Base-by-base conservation (phyloP, 2,888 invertebrate genomes). In the Cephus nigrinus region DNA sequence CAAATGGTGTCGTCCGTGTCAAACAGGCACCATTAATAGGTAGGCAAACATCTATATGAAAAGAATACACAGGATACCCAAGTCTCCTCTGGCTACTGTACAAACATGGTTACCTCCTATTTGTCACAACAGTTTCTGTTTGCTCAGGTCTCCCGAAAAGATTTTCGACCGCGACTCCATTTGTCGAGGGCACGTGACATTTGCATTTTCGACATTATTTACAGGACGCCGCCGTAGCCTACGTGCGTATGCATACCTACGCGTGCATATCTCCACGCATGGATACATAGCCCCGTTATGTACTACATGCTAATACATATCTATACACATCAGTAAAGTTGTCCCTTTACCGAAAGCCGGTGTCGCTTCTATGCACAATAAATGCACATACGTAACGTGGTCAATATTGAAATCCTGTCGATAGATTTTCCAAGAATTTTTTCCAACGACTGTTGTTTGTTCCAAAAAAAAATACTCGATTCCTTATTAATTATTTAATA, bases 131-230 rank as follows among this genome's bases (percentile, higher is more conserved):
- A 55, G 23, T 55, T 55, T 55, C 55, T 55, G 55, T 55, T 55
- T 55, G 55, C 55, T 55, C 55, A 23, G 55, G 55, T 71, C 71
- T 34, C 71, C 71, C 71, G 71, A 71, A 71, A 33, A 71, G 31
- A 71, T 31, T 71, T 34, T 71, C 71, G 71, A 71, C 30, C 71
- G 31, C 71, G 71, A 32, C 31, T 71, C 71, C 71, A 31, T 71
- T 71, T 71, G 71, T 3, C 15, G 33, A 71, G 71, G 71, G 33
- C 71, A 33, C 15, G 71, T 34, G 31, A 71, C 71, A 55, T 55
- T 55, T 55, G 55, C 55, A 55, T 55, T 55, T 55, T 55, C 23
- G 55, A 23, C 23, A 23, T 15, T 55, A 55, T 55, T 55, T 55
- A 55, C 55, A 55, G 55, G 55, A 55, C 55, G 23, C 23, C 23